Base-by-base conservation (phyloP, 2,113 vertebrate genomes). In the Thunnus thynnus region DNA sequence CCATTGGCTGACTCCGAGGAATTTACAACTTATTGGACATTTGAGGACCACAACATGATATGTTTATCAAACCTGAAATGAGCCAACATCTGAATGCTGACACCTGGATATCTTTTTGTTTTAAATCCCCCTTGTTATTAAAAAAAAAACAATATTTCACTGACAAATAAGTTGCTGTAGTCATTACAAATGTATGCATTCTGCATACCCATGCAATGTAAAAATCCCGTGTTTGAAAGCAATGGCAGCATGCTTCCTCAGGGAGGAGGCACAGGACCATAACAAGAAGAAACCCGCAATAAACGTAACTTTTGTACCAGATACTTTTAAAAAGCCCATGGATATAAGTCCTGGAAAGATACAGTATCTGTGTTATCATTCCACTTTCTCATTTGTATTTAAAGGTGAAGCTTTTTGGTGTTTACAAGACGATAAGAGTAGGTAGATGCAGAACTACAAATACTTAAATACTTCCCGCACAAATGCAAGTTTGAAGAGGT, bases 171-270 rank as follows among this genome's bases (percentile, higher is more conserved):
- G 0, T 11, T 11, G 17, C 1, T 57, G n/a, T 18, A 13, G 12
- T 5, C 4, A 30, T 25, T 50, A 13, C 1, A 20, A 9, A 50
- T 56, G 2, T 48, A 3, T 32, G 4, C 1, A 5, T 13, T 30
- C 2, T 0, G 18, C 0, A 84, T 57, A 63, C 0, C 32, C 32
- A 3, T 56, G 13, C 3, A 16, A 3, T 25, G 11, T 64, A n/a
- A 32, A 65, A 8, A 41, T 41, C 36, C 6, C 9, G 9, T 41
- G 36, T 41, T 41, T 41, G 0, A 36, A 69, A 73, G 54, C 50
- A 86, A 64, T 74, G 3, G 47, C 83, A 66, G 3, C 14, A 69
- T 80, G 18, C 0, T 25, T 20, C 83, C 91, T 86, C 85, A 81
- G 63, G 89, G 74, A 0, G 72, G 89, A 76, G 66, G 46, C 48